Conservation (phyloP, 37 sponge, comb jelly and placozoan species). For the Beroe ovata region DNA sequence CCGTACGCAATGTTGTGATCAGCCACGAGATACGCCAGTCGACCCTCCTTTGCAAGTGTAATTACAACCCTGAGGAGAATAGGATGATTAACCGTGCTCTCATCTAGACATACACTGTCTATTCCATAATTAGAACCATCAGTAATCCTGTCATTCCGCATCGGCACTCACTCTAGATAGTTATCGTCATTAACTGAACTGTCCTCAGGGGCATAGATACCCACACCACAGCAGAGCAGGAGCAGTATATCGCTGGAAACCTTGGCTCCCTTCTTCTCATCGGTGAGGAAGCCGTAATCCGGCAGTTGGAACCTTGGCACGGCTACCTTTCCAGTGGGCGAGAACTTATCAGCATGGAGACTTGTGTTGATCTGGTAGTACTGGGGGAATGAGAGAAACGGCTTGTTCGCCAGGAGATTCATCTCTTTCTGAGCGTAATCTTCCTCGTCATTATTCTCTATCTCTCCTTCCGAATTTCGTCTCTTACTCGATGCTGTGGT, state of each 20-base stretch:
- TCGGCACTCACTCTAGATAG: slow-evolving; percentile 44
- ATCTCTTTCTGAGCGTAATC: slow-evolving; percentile 13
- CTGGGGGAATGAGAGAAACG: slow-evolving; percentile 35
- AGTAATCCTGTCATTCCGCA: not conserved
- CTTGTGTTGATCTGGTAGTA: slow-evolving; percentile 60
- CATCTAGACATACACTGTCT: too few species aligned
- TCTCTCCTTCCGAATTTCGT: not conserved
- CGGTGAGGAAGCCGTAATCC: slow-evolving; percentile 21
- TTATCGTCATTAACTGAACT: not conserved
- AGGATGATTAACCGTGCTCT: not conserved
- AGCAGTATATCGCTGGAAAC: slow-evolving; percentile 9
- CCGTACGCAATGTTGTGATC: slow-evolving; percentile 65
- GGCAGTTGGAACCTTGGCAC: not conserved
- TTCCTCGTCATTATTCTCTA: not conserved
- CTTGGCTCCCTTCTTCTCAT: not conserved
- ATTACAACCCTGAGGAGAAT: slow-evolving; percentile 12
- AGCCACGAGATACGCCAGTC: slow-evolving; percentile 37
- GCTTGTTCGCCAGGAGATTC: slow-evolving; percentile 51
- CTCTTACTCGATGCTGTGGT: not conserved
- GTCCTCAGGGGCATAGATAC: slow-evolving; percentile 40
- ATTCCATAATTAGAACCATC: too few species aligned
- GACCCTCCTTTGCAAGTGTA: not conserved
- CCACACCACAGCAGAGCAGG: slow-evolving; percentile 55
- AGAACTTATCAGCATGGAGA: slow-evolving; percentile 22
- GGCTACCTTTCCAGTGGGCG: not conserved